Evolutionary conservation across 2,113 vertebrate genomes (phyloP), one percentile per base, ranked within the genome.

Genomic region (Zapus hudsonius): DNA sequence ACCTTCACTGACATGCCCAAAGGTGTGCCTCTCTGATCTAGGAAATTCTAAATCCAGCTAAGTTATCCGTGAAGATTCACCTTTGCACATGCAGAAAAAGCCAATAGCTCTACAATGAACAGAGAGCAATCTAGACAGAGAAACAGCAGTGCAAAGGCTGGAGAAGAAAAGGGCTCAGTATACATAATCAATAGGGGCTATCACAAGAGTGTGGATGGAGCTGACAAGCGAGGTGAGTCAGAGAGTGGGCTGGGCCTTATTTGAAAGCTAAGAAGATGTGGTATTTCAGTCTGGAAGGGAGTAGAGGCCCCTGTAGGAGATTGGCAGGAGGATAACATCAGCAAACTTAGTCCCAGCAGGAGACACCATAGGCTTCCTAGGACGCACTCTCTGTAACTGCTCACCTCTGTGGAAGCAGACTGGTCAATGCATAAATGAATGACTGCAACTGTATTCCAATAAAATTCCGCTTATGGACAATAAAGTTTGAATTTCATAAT

Each of bases 401-500:
- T 29, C 40, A 42, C 20, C 59, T 80, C 57, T 72, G 59, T 31
- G 9, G 44, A 66, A 70, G 84, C 38, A 76, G 79, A 69, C 15
- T 15, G 17, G 61, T 66, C 17, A 13, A 73, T 38, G 33, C 31
- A 10, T 12, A 57, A 86, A 66, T 0, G 15, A 80, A 47, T 36
- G 47, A 93, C n/a, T 0, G 0, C 67, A 55, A 19, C 52, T 72
- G 25, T 19, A 33, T 93, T 80, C 87, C 73, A 75, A 69, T 87
- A 78, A 80, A 94, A 64, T 69, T n/a, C 63, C 38, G 64, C 61
- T 27, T 89, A 73, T 5, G 42, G 64, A 38, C 52, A 67, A 69
- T 84, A 69, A 92, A 81, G 93, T 66, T 64, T 72, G 47, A 92
- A 94, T 91, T 40, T 52, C 84, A n/a, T 78, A n/a, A 81, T 90